These are phyloP conservation scores for Tragelaphus strepsiceros DNA, from an alignment of 2,113 vertebrate genomes.

Conservation along the genomic window DNA sequence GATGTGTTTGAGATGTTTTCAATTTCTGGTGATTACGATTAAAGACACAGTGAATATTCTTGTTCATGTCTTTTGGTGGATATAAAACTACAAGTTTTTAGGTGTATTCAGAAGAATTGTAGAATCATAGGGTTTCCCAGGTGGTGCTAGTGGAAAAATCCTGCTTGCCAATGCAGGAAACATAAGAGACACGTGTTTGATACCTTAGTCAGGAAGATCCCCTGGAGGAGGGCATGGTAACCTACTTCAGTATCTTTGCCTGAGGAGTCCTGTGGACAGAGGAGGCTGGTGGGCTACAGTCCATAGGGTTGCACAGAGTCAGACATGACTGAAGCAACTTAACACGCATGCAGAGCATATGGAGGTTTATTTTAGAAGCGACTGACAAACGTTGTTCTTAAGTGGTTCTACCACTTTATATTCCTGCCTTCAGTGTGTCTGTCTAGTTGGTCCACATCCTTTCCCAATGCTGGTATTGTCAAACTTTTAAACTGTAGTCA, in stretches of 20 bases:
- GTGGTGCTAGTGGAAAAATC: not conserved
- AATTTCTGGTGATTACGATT: not conserved
- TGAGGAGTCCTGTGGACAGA: not conserved
- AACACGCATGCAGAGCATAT: not conserved
- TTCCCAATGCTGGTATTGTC: not conserved
- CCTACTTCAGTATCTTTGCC: not conserved
- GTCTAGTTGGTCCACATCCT: not conserved
- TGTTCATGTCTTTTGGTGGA: not conserved
- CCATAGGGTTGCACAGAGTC: rapidly evolving
- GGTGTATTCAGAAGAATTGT: not conserved
- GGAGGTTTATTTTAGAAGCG: not conserved
- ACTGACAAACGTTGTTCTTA: not conserved
- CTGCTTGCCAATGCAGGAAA: not conserved
- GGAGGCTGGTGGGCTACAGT: not conserved
- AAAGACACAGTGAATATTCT: not conserved
- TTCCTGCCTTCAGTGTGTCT: not conserved
- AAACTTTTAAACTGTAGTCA: not conserved
- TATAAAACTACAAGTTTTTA: not conserved
- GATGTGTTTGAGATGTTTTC: not conserved
- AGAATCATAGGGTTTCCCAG: not conserved
- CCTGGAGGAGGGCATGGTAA: not conserved
- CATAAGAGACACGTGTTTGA: rapidly evolving
- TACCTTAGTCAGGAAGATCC: not conserved
- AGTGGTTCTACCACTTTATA: not conserved
- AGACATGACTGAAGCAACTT: not conserved